phyloP scores from a whole-genome alignment of 2,888 invertebrate species.

The Melinaea marsaeus region DNA sequence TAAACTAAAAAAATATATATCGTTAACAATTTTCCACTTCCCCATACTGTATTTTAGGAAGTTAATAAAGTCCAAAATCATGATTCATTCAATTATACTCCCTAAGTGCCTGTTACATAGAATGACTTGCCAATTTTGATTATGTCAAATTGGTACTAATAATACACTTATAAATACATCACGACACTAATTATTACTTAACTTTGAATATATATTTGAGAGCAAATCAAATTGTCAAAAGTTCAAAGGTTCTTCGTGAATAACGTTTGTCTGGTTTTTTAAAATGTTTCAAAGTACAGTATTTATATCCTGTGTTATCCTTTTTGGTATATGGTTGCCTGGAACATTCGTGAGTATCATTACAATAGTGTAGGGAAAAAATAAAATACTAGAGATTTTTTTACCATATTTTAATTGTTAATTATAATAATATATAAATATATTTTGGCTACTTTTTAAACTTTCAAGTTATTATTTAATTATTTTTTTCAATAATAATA shows the following conservation, averaged over 20 bases:
- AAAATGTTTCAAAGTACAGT: not conserved
- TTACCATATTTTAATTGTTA: not conserved
- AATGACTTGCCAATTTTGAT: not conserved
- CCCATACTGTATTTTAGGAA: no score
- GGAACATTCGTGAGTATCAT: not conserved
- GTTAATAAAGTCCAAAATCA: not conserved
- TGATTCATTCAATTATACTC: not conserved
- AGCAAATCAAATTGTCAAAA: not conserved
- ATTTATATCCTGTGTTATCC: not conserved
- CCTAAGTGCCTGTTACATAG: not conserved
- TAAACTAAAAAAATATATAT: not conserved
- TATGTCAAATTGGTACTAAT: not conserved
- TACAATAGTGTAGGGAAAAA: not conserved
- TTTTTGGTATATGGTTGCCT: not conserved
- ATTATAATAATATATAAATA: no score
- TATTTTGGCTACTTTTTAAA: no score
- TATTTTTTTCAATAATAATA: no score
- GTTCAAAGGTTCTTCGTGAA: not conserved
- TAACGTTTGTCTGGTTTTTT: not conserved
- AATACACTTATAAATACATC: not conserved
- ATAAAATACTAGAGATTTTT: not conserved
- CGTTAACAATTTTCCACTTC: no score
- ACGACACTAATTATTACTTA: not conserved
- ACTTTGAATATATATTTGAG: conserved; percentile 1
- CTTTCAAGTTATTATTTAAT: no score